Percentiles rank a stretch among this genome's conserved stretches.
These are phyloP conservation scores for Sycophila texana DNA, from an alignment of 2,888 invertebrate genomes.

Conservation along the genomic window DNA sequence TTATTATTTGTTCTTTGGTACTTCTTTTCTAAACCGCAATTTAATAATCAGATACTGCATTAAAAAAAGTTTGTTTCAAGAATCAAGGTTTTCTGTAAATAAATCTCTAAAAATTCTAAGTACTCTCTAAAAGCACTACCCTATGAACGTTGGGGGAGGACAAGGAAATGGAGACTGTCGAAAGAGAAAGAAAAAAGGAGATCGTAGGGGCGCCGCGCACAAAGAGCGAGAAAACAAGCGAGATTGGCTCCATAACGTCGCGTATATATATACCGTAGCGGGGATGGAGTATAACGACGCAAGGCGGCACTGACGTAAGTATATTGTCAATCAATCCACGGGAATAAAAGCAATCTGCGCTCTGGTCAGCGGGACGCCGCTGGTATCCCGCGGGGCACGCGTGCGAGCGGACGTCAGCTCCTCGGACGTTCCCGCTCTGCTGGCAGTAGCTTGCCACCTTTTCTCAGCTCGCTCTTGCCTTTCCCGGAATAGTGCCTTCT, in stretches of 20 bases:
- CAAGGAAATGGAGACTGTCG: not conserved
- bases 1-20: too few relatives aligned
- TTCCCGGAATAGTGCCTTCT: too few relatives aligned
- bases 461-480: too few relatives aligned
- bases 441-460: too few relatives aligned
- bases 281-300: not conserved
- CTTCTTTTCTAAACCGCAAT: too few relatives aligned
- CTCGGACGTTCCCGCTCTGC: too few relatives aligned
- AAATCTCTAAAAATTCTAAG: too few relatives aligned
- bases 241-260: constrained; percentile 38
- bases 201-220: not conserved
- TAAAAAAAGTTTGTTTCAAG: too few relatives aligned
- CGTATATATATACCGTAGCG: not conserved
- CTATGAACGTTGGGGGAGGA: not conserved
- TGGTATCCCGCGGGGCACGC: constrained; percentile 70
- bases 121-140: too few relatives aligned
- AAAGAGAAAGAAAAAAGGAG: not conserved
- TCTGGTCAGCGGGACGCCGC: constrained; percentile 71
- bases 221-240: constrained; percentile 7
- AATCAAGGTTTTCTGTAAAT: too few relatives aligned
- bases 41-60: too few relatives aligned
- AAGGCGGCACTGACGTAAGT: constrained; percentile 67
- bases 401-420: constrained; percentile 19
- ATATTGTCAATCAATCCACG: constrained; percentile 75
- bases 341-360: constrained; percentile 75